Conservation (phyloP, 2,113 vertebrate genomes). For the Cynoglossus semilaevis region DNA sequence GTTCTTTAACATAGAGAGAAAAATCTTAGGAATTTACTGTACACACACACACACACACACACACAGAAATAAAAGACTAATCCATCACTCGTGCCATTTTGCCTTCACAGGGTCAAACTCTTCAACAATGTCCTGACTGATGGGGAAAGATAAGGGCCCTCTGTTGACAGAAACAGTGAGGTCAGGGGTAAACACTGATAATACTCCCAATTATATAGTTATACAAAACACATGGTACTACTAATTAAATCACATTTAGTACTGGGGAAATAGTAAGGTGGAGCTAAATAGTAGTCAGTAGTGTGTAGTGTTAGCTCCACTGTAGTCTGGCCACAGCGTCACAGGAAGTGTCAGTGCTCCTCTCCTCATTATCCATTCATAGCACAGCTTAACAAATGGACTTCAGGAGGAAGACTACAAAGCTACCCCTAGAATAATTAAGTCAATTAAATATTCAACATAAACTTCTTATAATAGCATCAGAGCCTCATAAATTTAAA, state of each 20-base stretch:
- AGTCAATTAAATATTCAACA: slow-evolving; percentile 73
- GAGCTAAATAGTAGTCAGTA: no score
- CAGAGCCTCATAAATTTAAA: slow-evolving; percentile 64
- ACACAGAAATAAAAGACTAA: slow-evolving; percentile 73
- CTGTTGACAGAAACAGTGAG: slow-evolving; percentile 61
- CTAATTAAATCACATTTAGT: no score
- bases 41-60: slow-evolving; percentile 42
- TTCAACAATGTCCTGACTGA: slow-evolving; percentile 71
- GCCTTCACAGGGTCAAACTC: slow-evolving; percentile 67
- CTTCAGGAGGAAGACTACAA: slow-evolving; percentile 40
- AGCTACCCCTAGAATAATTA: slow-evolving; percentile 65
- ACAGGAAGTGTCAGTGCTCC: slow-evolving; percentile 27
- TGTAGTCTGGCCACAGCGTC: slow-evolving; percentile 12
- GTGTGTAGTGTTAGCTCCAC: neutral
- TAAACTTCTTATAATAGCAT: slow-evolving; percentile 69
- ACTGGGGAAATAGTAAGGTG: no score
- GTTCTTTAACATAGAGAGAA: no score
- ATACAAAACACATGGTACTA: no score
- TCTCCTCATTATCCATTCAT: slow-evolving; percentile 55
- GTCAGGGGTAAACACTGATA: slow-evolving; percentile 34
- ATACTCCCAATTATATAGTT: no score
- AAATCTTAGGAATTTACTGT: no score
- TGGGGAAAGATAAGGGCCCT: slow-evolving; percentile 66
- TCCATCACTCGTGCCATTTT: slow-evolving; percentile 76
- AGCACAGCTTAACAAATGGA: slow-evolving; percentile 55